Evolutionary conservation across 23 tunicate genomes (phyloP), one percentile per base, ranked within the genome.

Genomic region (Oikopleura vanhoeffeni): DNA sequence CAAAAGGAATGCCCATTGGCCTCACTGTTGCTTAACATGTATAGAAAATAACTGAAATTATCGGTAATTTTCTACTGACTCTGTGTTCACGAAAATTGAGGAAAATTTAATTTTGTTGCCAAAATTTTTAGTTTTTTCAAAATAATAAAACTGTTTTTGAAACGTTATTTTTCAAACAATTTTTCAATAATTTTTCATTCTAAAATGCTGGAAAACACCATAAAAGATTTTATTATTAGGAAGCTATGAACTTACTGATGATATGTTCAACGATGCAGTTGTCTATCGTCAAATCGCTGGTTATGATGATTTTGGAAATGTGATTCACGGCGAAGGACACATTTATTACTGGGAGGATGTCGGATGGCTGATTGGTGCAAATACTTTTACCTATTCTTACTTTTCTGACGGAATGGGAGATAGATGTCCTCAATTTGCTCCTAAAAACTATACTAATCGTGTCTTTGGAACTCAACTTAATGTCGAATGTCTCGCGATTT

Each of bases 341-440:
- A 71, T 71, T 30, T 71, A 71, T 38, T 71, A 71, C 79, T 71
- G 79, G 79, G 79, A 28, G 32, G 79, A 71, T 71, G 79, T 71
- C 4, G 79, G 79, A 71, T 71, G 79, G 79, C 38, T 71, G 34
- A 2, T 71, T 3, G 79, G 79, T 2, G 79, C 79, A 18, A 71
- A 71, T 38, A 71, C 79, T 28, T 71, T 71, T 38, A 71, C 79
- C 27, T 71, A 71, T 38, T 71, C 79, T 4, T 71, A 71, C 79
- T 71, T 18, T 38, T 71, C 79, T 24, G 79, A 71, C 79, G 79
- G 79, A 24, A 71, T 71, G 27, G 79, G 79, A 13, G 79, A 71
- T 3, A 18, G 79, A 71, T 71, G 79, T 30, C 79, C 79, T 18
- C 79, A 71, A 32, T 71, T 71, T 30, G 79, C 79, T 28, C 79